Evolutionary conservation across 2,888 invertebrate genomes (phyloP).

Genomic region (Tryphoninae sp.): DNA sequence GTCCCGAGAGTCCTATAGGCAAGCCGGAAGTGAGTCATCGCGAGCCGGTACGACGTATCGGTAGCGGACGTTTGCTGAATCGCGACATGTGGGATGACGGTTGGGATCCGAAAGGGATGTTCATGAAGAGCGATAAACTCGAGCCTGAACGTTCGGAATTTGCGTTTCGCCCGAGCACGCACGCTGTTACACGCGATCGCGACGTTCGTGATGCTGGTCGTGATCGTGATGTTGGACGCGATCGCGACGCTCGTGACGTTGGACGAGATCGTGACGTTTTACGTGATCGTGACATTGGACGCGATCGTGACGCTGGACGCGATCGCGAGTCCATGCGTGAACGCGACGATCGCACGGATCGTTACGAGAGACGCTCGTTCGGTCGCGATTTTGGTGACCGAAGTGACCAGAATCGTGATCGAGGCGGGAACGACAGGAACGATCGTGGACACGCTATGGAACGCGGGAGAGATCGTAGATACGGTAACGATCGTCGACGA

Average conservation of each 20-base stretch:
- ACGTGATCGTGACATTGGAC: constrained; percentile 72
- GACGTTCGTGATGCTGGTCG: constrained; percentile 72
- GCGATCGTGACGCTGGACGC: constrained; percentile 71
- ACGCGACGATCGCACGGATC: constrained; percentile 81
- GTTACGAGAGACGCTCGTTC: constrained; percentile 82
- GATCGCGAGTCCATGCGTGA: constrained; percentile 79
- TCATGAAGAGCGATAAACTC: constrained; percentile 73
- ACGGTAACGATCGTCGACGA: constrained; percentile 83
- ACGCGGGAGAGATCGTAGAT: constrained; percentile 74
- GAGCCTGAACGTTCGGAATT: constrained; percentile 78
- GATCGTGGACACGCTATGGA: constrained; percentile 75
- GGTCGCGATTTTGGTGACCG: constrained; percentile 82
- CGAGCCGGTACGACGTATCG: constrained; percentile 86
- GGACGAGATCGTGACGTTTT: constrained; percentile 72
- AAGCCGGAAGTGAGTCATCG: constrained; percentile 80
- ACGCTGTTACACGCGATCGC: constrained; percentile 69
- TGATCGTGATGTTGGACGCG: constrained; percentile 72
- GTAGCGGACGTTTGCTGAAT: constrained; percentile 91
- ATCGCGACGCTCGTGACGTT: constrained; percentile 68
- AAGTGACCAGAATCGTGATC: constrained; percentile 77
- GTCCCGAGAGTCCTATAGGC: constrained; percentile 80
- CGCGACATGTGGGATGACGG: constrained; percentile 85
- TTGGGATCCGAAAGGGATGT: constrained; percentile 70
- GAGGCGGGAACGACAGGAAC: constrained; percentile 73
- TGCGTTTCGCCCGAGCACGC: constrained; percentile 74